Base-by-base conservation (phyloP, 2,888 invertebrate species). In the Acleris sparsana region DNA sequence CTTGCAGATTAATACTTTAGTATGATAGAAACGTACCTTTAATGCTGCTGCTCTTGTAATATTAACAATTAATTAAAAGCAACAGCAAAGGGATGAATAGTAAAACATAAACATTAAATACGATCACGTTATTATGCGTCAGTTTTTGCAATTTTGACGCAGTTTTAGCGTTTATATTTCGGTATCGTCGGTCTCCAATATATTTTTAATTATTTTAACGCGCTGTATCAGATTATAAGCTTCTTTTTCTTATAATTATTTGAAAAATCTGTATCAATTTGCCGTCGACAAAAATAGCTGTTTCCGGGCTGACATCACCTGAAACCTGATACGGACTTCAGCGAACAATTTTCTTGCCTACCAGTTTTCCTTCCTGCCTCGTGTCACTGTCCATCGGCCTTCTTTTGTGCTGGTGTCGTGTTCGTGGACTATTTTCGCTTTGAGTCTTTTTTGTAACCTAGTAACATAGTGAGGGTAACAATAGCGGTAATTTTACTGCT, bases 361-460 rank as follows among this genome's bases (percentile, higher is more conserved):
- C 6, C 39, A 22, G 51, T 22, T 49, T 60, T 52, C 52, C 52
- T 52, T 60, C 52, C 52, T 52, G 58, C 43, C 44, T 56, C 22
- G 18, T n/a, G 49, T 22, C 39, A 43, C 16, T 53, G 29, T 58
- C 43, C 25, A 44, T n/a, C 49, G 49, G 33, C 51, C 51, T 49
- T 59, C 22, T 59, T 48, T 13, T 33, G 33, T 33, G 29, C 29
- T 20, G 39, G n/a, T 22, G n/a, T 39, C n/a, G 25, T 44, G 11
- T 43, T 60, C 3, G 1, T 46, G n/a, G 39, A n/a, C 17, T 46
- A 17, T 46, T 46, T n/a, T n/a, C 5, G 46, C 16, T 46, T 16
- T 6, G 5, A 46, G 16, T n/a, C 17, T n/a, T 17, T 16, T n/a
- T 46, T 46, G 16, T 7, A 17, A 17, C 46, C 17, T 1, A 17